A percentile compares a stretch with the other conserved stretches of the same genome.
Evolutionary conservation across 53 echinoderm and acorn worm species (phyloP).

Genomic region (Pentamera pediparva): DNA sequence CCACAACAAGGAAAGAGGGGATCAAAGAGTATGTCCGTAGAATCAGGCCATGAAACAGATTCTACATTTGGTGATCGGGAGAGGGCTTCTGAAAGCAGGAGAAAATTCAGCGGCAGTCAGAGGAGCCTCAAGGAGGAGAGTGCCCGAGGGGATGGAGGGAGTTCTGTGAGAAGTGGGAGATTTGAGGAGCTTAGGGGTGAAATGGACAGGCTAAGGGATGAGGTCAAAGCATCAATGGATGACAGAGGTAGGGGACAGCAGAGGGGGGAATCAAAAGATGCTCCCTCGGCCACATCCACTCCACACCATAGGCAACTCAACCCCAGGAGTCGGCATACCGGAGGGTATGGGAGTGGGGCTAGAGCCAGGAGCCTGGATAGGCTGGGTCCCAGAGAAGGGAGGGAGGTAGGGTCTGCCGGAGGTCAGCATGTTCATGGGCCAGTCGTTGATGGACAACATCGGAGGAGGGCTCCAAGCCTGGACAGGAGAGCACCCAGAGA

Average conservation of each 20-base stretch:
- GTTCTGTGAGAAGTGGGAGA: slow-evolving; percentile 17
- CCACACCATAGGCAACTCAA: background rate
- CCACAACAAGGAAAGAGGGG: background rate
- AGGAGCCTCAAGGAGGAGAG: background rate
- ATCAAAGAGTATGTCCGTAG: background rate
- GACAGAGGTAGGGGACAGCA: background rate
- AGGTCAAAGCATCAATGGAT: background rate
- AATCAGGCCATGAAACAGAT: background rate
- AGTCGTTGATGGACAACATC: background rate
- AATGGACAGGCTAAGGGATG: background rate
- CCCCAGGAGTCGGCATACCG: background rate
- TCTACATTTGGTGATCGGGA: background rate
- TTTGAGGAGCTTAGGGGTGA: slow-evolving; percentile 13
- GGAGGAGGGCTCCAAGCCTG: background rate
- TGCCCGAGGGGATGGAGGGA: background rate
- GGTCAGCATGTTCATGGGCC: background rate
- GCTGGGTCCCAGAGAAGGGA: background rate
- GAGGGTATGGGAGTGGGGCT: background rate
- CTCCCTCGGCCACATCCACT: slow-evolving; percentile 13
- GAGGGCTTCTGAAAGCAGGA: too few relatives aligned
- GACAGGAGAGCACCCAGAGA: background rate
- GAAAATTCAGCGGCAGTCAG: too few relatives aligned
- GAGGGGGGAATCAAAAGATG: background rate
- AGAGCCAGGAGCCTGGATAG: background rate
- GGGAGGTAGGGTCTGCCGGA: background rate